Percentiles rank a stretch among this genome's conserved stretches.
These are phyloP conservation scores for Plotosus lineatus DNA, from an alignment of 2,113 vertebrate species.

Conservation along the genomic window DNA sequence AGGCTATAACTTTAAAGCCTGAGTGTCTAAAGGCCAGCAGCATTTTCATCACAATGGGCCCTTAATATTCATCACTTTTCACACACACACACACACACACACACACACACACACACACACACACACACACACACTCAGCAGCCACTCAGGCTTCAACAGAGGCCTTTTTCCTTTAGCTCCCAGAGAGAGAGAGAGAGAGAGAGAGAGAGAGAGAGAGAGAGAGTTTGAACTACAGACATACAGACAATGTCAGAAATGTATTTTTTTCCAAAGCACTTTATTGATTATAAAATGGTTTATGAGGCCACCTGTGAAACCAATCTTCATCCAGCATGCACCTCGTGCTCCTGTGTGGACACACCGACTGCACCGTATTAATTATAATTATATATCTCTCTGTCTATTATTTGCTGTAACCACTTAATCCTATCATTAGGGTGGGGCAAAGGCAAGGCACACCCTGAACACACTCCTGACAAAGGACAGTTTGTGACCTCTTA, in stretches of 20 bases:
- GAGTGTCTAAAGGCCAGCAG: slow-evolving; percentile 67
- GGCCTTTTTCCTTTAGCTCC: slow-evolving; percentile 33
- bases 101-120: slow-evolving; percentile 36
- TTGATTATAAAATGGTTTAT: slow-evolving; percentile 69
- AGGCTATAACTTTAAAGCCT: slow-evolving; percentile 72
- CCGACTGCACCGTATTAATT: slow-evolving; percentile 69
- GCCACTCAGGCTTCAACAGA: slow-evolving; percentile 43
- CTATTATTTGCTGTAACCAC: no score
- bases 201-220: slow-evolving; percentile 20
- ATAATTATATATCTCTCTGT: no score
- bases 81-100: slow-evolving; percentile 42
- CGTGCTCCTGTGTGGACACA: slow-evolving; percentile 44
- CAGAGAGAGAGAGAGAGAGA: slow-evolving; percentile 30
- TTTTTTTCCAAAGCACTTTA: slow-evolving; percentile 63
- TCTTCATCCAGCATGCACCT: slow-evolving; percentile 60
- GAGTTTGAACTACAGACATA: slow-evolving; percentile 17
- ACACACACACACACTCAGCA: slow-evolving; percentile 43
- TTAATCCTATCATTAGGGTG: no score
- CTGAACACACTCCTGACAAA: no score
- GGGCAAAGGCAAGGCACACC: no score
- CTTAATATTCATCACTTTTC: slow-evolving; percentile 78
- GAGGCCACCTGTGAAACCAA: slow-evolving; percentile 56
- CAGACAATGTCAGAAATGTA: slow-evolving; percentile 52
- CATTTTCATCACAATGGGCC: slow-evolving; percentile 78
- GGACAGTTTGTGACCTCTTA: no score